Conservation (phyloP, 2,888 invertebrate genomes). For the Coremacera marginata region DNA sequence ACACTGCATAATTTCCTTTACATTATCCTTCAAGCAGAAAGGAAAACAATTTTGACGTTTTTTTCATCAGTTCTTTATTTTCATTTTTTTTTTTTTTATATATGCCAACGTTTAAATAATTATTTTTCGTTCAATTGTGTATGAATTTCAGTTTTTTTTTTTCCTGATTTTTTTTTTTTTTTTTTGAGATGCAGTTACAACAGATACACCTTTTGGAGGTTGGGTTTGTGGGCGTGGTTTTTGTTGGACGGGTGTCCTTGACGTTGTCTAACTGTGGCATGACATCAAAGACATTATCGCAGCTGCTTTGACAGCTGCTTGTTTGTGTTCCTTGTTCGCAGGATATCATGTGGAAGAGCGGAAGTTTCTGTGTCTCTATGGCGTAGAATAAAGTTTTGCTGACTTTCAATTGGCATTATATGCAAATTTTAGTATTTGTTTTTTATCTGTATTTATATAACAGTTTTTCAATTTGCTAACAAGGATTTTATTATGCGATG, state of each 20-base stretch:
- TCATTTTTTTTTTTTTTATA: not conserved
- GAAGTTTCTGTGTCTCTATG: not conserved
- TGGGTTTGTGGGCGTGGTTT: not conserved
- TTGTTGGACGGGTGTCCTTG: not conserved
- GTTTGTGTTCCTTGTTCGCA: not conserved
- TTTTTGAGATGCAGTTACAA: not conserved
- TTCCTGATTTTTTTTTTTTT: not conserved
- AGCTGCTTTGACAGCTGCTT: constrained; percentile 8
- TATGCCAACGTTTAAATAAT: constrained; percentile 24
- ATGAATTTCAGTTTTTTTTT: not conserved
- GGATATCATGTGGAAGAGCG: not conserved
- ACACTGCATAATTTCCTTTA: constrained; percentile 47
- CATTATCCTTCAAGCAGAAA: constrained; percentile 48
- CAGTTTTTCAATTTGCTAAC: no score
- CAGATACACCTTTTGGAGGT: not conserved
- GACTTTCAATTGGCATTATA: no score
- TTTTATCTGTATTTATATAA: no score
- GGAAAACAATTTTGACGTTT: constrained; percentile 48
- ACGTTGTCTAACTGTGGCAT: no score
- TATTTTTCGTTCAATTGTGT: constrained; percentile 36
- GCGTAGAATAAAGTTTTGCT: not conserved
- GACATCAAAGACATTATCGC: constrained; percentile 9
- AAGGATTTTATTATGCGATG: no score
- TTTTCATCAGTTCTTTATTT: no score
- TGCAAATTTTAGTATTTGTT: no score